Evolutionary conservation across 2,888 invertebrate species (phyloP).

Genomic region (Rosalia funebris): DNA sequence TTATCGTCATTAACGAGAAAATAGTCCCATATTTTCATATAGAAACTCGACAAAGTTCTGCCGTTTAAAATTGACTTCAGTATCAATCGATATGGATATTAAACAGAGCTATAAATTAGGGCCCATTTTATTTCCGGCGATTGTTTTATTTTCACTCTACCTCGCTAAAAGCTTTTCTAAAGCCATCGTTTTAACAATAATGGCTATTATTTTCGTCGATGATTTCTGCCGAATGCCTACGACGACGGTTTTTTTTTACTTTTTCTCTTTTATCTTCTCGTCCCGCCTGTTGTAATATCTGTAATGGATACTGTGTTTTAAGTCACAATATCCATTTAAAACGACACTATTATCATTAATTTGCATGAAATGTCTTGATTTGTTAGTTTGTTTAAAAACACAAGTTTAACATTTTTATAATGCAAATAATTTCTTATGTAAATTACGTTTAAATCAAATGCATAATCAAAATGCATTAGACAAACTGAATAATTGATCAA

Average conservation of each 20-base stretch:
- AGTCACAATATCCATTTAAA: not conserved
- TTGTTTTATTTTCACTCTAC: slow-evolving; percentile 36
- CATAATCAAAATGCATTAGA: no score
- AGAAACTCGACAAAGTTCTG: not conserved
- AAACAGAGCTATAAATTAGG: slow-evolving; percentile 29
- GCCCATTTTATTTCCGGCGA: slow-evolving; percentile 36
- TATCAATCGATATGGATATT: slow-evolving; percentile 15
- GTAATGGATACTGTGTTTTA: slow-evolving; percentile 23
- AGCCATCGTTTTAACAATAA: slow-evolving; percentile 35
- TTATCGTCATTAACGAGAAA: no score
- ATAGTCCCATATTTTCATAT: no score
- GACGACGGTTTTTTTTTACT: slow-evolving; percentile 20
- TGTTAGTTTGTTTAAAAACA: no score
- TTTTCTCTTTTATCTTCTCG: slow-evolving; percentile 8
- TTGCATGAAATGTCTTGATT: no score
- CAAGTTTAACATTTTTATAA: no score
- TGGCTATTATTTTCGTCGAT: slow-evolving; percentile 35
- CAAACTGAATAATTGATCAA: no score
- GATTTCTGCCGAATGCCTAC: slow-evolving; percentile 29
- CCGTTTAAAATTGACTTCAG: not conserved
- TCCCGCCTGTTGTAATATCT: slow-evolving; percentile 6
- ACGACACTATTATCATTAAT: no score
- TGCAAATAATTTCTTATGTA: no score
- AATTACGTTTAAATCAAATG: no score
- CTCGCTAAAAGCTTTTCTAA: slow-evolving; percentile 36